Evolutionary conservation across 1,140 invertebrate genomes (phyloP), one percentile per base, ranked within the genome.

Genomic region (Brachionus calyciflorus): DNA sequence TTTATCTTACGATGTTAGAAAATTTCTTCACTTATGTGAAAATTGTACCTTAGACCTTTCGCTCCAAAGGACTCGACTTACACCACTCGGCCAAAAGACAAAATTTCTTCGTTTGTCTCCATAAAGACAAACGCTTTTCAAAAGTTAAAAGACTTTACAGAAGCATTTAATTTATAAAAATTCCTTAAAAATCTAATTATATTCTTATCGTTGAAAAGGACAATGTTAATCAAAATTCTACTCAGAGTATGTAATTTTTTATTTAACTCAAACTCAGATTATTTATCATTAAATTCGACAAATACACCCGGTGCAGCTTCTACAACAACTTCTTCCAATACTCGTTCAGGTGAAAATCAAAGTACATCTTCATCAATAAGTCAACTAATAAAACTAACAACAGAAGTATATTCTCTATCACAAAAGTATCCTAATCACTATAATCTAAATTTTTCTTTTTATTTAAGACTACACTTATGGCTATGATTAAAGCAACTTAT

Each of bases 401-500:
- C 69, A 21, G 69, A 70, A 70, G 53, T 55, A 26, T 24, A n/a
- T n/a, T n/a, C n/a, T n/a, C n/a, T n/a, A n/a, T n/a, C 10, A 21
- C 12, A 51, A 51, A 30, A 37, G 19, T 17, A 65, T 17, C 28
- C 28, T 12, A 55, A 55, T 30, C 33, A 7, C 14, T 7, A 53
- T 24, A 41, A 65, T 41, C 26, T 79, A 78, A 21, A 53, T 30
- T 70, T 81, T 57, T 81, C 65, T 80, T 85, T 93, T 81, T 90
- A 98, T n/a, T n/a, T n/a, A n/a, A 37, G 88, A 98, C 95, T 1
- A 83, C 98, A 14, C 96, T 98, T 78, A 94, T 98, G 46, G 96
- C 94, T 0, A 98, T 94, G 94, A 97, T 98, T 78, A 94, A 96
- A 82, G 94, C 94, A 0, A 96, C 97, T 85, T 87, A 97, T 76